Evolutionary conservation across 2,113 vertebrate species (phyloP), one percentile per base, ranked within the genome.

Genomic region (Macroglossus sobrinus): DNA sequence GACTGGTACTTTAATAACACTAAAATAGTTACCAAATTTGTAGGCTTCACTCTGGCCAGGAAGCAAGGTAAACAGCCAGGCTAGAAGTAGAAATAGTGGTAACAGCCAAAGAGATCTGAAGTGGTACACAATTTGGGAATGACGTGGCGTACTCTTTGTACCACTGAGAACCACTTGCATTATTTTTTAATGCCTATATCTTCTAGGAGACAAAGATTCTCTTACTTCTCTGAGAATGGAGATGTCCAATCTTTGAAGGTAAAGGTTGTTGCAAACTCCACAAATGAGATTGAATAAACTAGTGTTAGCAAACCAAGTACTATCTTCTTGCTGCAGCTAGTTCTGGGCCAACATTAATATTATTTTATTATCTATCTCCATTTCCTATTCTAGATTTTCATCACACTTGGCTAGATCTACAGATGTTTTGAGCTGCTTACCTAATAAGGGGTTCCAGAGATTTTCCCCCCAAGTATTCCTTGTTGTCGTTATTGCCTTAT

Each of bases 51-150:
- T 68, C 55, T 55, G 9, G 21, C 7, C 53, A 84, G 5, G 57
- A 61, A 79, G 63, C 13, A 76, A 55, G 33, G 18, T 26, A 81
- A 40, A 9, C 0, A 78, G 55, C 8, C 5, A 3, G 2, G 10
- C 10, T 71, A 47, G 15, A 8, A 7, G 3, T 43, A 1, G 0
- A 0, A 5, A 22, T 47, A 10, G 40, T n/a, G 22, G 45, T 30
- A 79, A 40, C 16, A 64, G 2, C 4, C 86, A 84, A 30, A 1
- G 3, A 43, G 24, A 66, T n/a, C 1, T 61, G 19, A 2, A 7
- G 13, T 10, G 5, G 19, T 15, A 68, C 26, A 30, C 21, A 78
- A 19, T 72, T 38, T 40, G 28, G 7, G 10, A 10, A 12, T 35
- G 6, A 6, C 33, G 6, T 57, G 53, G n/a, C 12, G 28, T 9